These are phyloP conservation scores for Forficula auricularia DNA, from an alignment of 1,140 invertebrate species.

Conservation along the genomic window DNA sequence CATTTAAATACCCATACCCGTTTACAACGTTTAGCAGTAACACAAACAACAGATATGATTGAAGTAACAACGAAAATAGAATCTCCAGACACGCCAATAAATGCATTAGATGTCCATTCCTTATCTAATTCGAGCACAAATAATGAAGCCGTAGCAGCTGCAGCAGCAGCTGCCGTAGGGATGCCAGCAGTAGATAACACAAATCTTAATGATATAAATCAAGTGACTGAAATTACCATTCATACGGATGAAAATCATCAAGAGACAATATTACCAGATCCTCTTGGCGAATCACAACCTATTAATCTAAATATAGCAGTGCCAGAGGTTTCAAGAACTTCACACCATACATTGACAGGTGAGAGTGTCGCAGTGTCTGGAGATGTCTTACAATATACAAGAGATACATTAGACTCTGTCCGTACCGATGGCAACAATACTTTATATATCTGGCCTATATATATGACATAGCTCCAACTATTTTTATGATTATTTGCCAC, in stretches of 20 bases:
- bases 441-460: constrained; percentile 17
- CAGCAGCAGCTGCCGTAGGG: neutral
- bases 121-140: neutral
- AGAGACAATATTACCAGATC: constrained; percentile 8
- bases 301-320: constrained; percentile 13
- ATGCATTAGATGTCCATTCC: neutral
- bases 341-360: constrained; percentile 4
- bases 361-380: constrained; percentile 9
- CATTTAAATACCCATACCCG: constrained; percentile 63
- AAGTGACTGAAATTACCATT: constrained; percentile 9
- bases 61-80: neutral
- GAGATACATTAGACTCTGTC: constrained; percentile 14
- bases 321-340: constrained; percentile 2
- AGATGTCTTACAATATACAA: constrained; percentile 12
- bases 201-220: neutral
- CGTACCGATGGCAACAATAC: constrained; percentile 14
- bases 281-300: constrained; percentile 7
- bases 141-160: constrained; percentile 1
- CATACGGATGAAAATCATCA: constrained; percentile 3
- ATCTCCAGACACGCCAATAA: neutral
- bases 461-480: constrained; percentile 11
- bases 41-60: neutral
- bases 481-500: neutral
- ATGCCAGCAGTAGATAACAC: constrained; percentile 3
- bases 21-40: constrained; percentile 20